Base-by-base conservation (phyloP, 2,113 vertebrate species). In the Gallinago paraguaiae region DNA sequence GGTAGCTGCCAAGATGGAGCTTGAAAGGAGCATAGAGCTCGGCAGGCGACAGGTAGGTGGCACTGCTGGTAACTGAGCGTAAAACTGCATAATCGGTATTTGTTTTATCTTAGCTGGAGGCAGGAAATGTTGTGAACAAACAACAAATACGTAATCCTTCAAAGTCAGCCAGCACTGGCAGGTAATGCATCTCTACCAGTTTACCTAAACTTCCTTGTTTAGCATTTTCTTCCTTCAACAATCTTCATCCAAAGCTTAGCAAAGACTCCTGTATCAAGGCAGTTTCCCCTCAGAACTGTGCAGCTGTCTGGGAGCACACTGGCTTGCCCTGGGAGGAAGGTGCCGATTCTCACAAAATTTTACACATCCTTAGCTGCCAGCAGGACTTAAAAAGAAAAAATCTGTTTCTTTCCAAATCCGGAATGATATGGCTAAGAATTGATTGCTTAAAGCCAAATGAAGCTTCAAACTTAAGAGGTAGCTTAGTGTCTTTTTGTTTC, bases 1-100 rank as follows among this genome's bases (percentile, higher is more conserved):
- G 43, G 97, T 98, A 18, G 97, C 98, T 56, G 98, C 98, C 90
- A 99, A 99, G 91, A 93, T 98, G 96, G 99, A 99, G 95, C 97
- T 99, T 80, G 99, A 99, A 95, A 98, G 98, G 68, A 98, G 98
- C 19, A 97, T 99, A 93, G 99, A 99, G 69, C 97, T 98, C 9
- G 98, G 98, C 97, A 98, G 98, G 85, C 97, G 97, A 77, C 99
- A 99, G 99, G 99, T 99, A 94, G 69, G 74, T 20, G 17, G 11
- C 74, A 5, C 50, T 64, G 54, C 56, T 82, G 81, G 41, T 43
- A 64, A 16, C 51, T 51, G 46, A 16, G 25, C 54, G 35, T 63
- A 25, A 75, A 67, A 74, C 17, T n/a, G 39, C 17, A 9, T 69
- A 17, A 31, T 51, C 7, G 5, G 3, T 28, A 19, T 61, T 65